These are phyloP conservation scores for Cephus rjabovi DNA, from an alignment of 2,888 invertebrate species.

Conservation along the genomic window DNA sequence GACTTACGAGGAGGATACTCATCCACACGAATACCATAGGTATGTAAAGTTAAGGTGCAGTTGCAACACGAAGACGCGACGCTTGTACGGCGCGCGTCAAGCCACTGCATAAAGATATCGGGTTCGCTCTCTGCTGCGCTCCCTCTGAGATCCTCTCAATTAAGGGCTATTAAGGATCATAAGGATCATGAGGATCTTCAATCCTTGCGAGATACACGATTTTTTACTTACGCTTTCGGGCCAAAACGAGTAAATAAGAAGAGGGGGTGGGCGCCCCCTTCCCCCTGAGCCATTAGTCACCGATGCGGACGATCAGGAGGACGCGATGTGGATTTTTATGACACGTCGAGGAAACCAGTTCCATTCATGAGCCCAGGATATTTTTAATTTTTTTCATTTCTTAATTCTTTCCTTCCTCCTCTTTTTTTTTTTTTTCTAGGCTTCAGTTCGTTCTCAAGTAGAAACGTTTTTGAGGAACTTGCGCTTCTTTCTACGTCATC, in stretches of 20 bases:
- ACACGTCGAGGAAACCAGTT: conserved; percentile 50
- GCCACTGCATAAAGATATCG: too few relatives aligned
- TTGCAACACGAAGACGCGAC: background rate
- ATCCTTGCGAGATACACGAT: conserved; percentile 46
- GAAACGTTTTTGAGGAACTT: too few relatives aligned
- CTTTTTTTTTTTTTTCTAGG: background rate
- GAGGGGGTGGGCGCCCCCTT: conserved; percentile 13
- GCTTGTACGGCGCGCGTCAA: background rate
- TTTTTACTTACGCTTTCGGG: conserved; percentile 40
- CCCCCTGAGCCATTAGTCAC: conserved; percentile 44
- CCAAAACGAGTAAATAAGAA: conserved; percentile 24
- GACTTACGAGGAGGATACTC: too few relatives aligned
- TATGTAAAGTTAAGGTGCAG: too few relatives aligned
- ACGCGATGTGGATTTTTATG: conserved; percentile 48
- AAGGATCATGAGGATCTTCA: conserved; percentile 42
- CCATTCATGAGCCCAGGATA: conserved; percentile 35
- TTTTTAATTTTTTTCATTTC: background rate
- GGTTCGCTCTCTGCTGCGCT: conserved; percentile 5
- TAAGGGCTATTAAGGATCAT: conserved; percentile 51
- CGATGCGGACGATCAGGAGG: conserved; percentile 5
- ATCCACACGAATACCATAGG: too few relatives aligned
- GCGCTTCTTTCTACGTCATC: too few relatives aligned
- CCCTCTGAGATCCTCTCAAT: conserved; percentile 47
- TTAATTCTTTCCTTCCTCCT: conserved; percentile 4
- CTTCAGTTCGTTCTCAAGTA: background rate